Conservation (phyloP, 2,888 invertebrate species). For the Pseudoips prasinana region DNA sequence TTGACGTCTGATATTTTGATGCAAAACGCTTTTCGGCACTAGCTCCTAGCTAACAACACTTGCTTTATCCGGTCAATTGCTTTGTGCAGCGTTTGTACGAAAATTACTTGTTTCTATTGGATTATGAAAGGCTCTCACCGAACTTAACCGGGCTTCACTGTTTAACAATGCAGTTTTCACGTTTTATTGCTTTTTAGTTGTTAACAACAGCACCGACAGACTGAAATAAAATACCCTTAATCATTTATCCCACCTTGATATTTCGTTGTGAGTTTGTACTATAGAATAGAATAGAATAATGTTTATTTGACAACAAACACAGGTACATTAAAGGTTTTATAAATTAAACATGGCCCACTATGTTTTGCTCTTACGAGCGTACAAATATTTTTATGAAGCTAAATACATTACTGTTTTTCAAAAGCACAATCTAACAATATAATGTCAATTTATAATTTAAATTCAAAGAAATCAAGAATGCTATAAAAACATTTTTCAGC, state of each 20-base stretch:
- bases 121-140: slow-evolving; percentile 31
- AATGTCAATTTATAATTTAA: too few relatives aligned
- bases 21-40: slow-evolving; percentile 41
- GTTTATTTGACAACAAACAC: too few relatives aligned
- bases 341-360: too few relatives aligned
- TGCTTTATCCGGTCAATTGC: slow-evolving; percentile 56
- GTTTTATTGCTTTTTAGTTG: slow-evolving; percentile 25
- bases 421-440: too few relatives aligned
- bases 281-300: too few relatives aligned
- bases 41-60: slow-evolving; percentile 32
- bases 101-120: slow-evolving; percentile 45
- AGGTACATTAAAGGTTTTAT: too few relatives aligned
- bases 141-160: slow-evolving; percentile 25
- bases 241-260: slow-evolving; percentile 11
- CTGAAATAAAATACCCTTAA: slow-evolving; percentile 16
- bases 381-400: too few relatives aligned
- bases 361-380: too few relatives aligned
- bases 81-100: slow-evolving; percentile 49
- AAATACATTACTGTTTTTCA: too few relatives aligned
- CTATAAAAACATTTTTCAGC: too few relatives aligned
- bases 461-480: too few relatives aligned
- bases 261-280: too few relatives aligned
- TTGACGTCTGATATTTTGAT: slow-evolving; percentile 59
- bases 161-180: slow-evolving; percentile 28
- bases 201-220: slow-evolving; percentile 11